Evolutionary conservation across 2,888 invertebrate genomes (phyloP).

Genomic region (Cremastobaeus sp.): DNA sequence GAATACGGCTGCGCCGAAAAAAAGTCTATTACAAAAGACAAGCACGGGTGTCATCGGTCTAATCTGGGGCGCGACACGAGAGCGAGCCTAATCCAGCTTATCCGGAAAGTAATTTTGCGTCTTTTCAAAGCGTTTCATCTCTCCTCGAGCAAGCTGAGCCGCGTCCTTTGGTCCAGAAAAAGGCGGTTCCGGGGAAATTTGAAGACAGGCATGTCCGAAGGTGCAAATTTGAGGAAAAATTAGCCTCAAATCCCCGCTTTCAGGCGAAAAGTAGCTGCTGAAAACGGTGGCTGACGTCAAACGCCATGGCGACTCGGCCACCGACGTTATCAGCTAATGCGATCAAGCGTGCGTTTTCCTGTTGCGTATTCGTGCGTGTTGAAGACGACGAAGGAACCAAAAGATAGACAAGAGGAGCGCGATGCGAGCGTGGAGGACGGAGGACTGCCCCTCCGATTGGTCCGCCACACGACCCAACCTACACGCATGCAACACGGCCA

Average conservation of each 20-base stretch:
- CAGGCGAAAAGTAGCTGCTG: no score
- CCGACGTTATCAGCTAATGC: constrained; percentile 44
- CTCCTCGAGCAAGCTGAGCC: constrained; percentile 43
- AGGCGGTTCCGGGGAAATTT: no score
- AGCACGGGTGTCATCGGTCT: constrained; percentile 71
- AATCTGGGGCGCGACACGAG: constrained; percentile 76
- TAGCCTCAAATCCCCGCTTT: no score
- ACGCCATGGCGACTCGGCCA: constrained; percentile 38
- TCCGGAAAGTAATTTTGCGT: constrained; percentile 83
- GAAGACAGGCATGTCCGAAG: no score
- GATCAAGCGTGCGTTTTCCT: constrained; percentile 40
- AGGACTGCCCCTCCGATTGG: constrained; percentile 77
- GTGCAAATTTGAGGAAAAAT: constrained; percentile 5
- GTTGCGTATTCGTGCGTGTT: constrained; percentile 58
- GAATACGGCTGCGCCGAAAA: constrained; percentile 31
- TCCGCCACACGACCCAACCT: constrained; percentile 75
- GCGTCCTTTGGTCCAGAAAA: constrained; percentile 59
- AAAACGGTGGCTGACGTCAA: constrained; percentile 31
- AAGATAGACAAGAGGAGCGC: constrained; percentile 41
- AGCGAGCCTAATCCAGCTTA: constrained; percentile 82
- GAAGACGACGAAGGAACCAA: constrained; percentile 44
- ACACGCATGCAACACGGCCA: constrained; percentile 76
- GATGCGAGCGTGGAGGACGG: constrained; percentile 63
- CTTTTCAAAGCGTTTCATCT: constrained; percentile 79
- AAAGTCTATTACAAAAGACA: constrained; percentile 55